Conservation (phyloP, 2,113 vertebrate genomes). For the Ursus arctos region DNA sequence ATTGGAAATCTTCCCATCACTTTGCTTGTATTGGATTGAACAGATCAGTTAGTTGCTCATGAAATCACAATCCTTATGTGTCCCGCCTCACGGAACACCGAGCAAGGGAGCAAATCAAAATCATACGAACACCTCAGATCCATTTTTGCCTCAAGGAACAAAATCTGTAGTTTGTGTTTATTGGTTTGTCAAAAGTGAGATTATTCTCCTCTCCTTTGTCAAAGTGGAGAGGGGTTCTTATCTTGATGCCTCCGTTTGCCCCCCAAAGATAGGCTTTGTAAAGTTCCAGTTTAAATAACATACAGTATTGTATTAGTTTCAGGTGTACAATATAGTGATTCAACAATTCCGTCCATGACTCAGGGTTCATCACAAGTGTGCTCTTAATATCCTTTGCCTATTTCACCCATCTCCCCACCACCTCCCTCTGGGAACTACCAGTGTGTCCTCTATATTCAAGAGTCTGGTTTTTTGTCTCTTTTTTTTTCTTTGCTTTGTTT, state of each 20-base stretch:
- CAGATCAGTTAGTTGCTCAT: not conserved
- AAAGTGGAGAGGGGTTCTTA: not conserved
- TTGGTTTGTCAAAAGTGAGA: not conserved
- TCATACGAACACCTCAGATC: not conserved
- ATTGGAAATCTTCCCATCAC: conserved; percentile 54
- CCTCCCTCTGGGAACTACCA: not conserved
- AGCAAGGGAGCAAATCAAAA: conserved; percentile 49
- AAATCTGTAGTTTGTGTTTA: not conserved
- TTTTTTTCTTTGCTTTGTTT: not conserved
- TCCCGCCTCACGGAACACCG: not conserved
- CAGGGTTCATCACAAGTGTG: not conserved
- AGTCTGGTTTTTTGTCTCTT: not conserved
- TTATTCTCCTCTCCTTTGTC: not conserved
- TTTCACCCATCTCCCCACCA: not conserved
- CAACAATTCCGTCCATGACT: not conserved
- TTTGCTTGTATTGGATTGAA: conserved; percentile 43
- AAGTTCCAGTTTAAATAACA: not conserved
- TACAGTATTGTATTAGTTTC: not conserved
- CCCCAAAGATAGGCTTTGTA: not conserved
- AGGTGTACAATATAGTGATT: not conserved
- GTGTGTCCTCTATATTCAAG: not conserved
- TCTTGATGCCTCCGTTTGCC: conserved; percentile 1
- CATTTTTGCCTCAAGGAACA: not conserved
- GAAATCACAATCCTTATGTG: conserved; percentile 59
- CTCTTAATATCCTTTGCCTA: not conserved